A percentile compares a stretch with the other conserved stretches of the same genome.
Evolutionary conservation across 2,888 invertebrate species (phyloP).

Genomic region (Cordilura impudica): DNA sequence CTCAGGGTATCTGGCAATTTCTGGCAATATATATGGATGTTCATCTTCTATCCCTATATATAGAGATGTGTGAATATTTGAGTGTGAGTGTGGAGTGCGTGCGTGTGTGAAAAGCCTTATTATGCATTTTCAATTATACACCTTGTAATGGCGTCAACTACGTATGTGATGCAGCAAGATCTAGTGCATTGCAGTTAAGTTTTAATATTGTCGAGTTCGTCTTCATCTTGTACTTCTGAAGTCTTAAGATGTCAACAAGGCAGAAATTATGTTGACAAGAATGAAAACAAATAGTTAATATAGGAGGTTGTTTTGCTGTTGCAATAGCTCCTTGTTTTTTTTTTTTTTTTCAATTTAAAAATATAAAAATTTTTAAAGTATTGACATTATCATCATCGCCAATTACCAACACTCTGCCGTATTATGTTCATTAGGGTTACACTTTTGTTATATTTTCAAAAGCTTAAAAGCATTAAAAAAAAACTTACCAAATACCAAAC

Average conservation of each 20-base stretch:
- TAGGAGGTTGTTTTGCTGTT: conserved; percentile 31
- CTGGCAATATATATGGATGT: background rate
- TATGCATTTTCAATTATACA: conserved; percentile 61
- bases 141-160: conserved; percentile 58
- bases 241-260: conserved; percentile 71
- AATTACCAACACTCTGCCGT: background rate
- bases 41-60: background rate
- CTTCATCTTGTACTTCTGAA: conserved; percentile 20
- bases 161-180: conserved; percentile 64
- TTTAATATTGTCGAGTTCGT: conserved; percentile 22
- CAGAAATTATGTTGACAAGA: conserved; percentile 72
- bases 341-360: background rate
- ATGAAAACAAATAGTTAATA: conserved; percentile 58
- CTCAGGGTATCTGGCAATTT: background rate
- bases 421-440: background rate
- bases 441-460: background rate
- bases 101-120: conserved; percentile 42
- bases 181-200: conserved; percentile 51
- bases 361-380: conserved; percentile 36
- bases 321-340: background rate
- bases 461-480: too few species aligned
- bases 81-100: background rate
- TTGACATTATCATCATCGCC: conserved; percentile 21
- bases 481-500: too few species aligned
- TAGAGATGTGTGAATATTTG: background rate